A percentile compares a stretch with the other conserved stretches of the same genome.
Conservation (phyloP, 2,888 invertebrate genomes). For the Ochropacha duplaris region DNA sequence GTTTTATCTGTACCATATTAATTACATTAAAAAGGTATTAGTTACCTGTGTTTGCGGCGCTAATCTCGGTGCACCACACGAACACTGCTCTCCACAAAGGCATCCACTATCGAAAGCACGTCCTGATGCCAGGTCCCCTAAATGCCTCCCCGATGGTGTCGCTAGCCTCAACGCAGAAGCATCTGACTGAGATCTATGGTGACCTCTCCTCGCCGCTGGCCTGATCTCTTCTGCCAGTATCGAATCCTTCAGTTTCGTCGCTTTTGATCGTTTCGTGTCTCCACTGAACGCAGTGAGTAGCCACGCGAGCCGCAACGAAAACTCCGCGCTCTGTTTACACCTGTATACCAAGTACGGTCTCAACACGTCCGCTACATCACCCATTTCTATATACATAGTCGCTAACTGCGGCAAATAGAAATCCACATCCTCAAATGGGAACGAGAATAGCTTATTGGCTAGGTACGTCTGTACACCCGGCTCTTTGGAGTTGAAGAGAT, state of each 20-base stretch:
- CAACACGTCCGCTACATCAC: slow-evolving; percentile 94
- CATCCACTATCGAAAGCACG: slow-evolving; percentile 99
- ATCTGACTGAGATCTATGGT: slow-evolving; percentile 89
- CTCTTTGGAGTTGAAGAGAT: slow-evolving; percentile 98
- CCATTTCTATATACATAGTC: slow-evolving; percentile 99
- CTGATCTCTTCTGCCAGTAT: slow-evolving; percentile 76
- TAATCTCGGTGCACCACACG: slow-evolving; percentile 75
- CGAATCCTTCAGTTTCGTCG: slow-evolving; percentile 69
- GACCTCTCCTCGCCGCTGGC: slow-evolving; percentile 71
- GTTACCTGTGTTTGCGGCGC: slow-evolving; percentile 76
- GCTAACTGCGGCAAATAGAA: slow-evolving; percentile 99
- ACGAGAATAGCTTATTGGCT: slow-evolving; percentile 98
- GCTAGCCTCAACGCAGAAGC: slow-evolving; percentile 87
- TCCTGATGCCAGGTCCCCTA: slow-evolving; percentile 96
- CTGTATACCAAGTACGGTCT: slow-evolving; percentile 76
- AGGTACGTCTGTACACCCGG: slow-evolving; percentile 98
- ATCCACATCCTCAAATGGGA: slow-evolving; percentile 95
- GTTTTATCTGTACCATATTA: not conserved
- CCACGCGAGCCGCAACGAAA: slow-evolving; percentile 98
- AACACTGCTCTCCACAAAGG: slow-evolving; percentile 91
- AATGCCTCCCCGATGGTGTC: slow-evolving; percentile 85
- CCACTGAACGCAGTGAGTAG: slow-evolving; percentile 96
- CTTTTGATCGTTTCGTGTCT: slow-evolving; percentile 73
- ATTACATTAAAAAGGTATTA: slow-evolving; percentile 8
- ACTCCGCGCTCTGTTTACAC: slow-evolving; percentile 97